These are phyloP conservation scores for Biston betularia DNA, from an alignment of 2,888 invertebrate genomes.

Conservation along the genomic window DNA sequence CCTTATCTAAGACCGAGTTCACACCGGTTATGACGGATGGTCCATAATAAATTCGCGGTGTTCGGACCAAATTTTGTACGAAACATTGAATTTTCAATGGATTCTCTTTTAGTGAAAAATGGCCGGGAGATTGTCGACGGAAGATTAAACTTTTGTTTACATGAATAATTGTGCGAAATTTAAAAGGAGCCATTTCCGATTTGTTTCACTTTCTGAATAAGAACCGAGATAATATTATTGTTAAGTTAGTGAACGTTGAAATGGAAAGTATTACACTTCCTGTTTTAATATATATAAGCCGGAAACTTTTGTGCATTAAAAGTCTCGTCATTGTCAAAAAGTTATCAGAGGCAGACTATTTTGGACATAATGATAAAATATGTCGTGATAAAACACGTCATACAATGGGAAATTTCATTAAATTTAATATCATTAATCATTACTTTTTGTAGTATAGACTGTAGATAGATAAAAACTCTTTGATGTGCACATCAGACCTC, in stretches of 20 bases:
- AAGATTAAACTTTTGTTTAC: slow-evolving; percentile 20
- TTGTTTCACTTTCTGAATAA: slow-evolving; percentile 7
- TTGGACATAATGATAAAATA: too few species aligned
- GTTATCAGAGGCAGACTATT: too few species aligned
- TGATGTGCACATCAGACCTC: too few species aligned
- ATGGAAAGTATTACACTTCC: neutral
- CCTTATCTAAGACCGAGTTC: slow-evolving; percentile 1
- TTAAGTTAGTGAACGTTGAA: neutral
- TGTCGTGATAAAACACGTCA: too few species aligned
- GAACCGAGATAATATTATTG: neutral
- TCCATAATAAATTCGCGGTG: slow-evolving; percentile 29
- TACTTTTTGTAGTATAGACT: too few species aligned
- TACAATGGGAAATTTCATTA: too few species aligned
- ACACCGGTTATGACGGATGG: slow-evolving; percentile 21
- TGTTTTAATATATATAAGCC: neutral
- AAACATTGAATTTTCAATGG: slow-evolving; percentile 43
- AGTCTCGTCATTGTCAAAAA: too few species aligned
- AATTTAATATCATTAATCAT: too few species aligned
- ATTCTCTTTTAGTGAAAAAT: slow-evolving; percentile 27
- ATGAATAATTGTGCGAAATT: slow-evolving; percentile 25
- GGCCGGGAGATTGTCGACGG: neutral
- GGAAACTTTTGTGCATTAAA: too few species aligned
- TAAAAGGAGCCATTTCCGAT: slow-evolving; percentile 16
- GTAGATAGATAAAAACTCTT: too few species aligned
- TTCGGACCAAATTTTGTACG: slow-evolving; percentile 32